Evolutionary conservation across 1,140 invertebrate genomes (phyloP).

Genomic region (Amphibalanus amphitrite): DNA sequence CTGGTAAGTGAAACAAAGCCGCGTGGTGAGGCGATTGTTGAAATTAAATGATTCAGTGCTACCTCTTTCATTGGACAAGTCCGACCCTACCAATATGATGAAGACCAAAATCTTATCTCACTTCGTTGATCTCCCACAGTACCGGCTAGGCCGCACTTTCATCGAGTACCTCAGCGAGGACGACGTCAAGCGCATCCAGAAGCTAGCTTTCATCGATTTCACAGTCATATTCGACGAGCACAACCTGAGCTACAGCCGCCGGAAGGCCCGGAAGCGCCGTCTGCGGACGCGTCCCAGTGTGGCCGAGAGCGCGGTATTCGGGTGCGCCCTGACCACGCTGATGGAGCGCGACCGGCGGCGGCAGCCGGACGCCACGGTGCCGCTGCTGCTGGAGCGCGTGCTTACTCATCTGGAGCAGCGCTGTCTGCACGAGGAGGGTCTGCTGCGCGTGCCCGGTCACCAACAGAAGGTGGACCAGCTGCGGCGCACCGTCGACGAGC

Average conservation of each 20-base stretch:
- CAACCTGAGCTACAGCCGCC: slow-evolving; percentile 31
- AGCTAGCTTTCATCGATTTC: slow-evolving; percentile 25
- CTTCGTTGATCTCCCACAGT: no score
- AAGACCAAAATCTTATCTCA: no score
- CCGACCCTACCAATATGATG: no score
- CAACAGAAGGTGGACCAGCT: slow-evolving; percentile 25
- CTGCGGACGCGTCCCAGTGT: no score
- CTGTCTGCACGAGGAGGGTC: slow-evolving; percentile 25
- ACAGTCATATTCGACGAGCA: slow-evolving; percentile 30
- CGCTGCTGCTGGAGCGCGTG: slow-evolving; percentile 19
- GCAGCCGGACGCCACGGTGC: slow-evolving; percentile 24
- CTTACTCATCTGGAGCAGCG: slow-evolving; percentile 22
- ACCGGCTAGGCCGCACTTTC: no score
- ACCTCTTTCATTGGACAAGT: no score
- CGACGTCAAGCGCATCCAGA: no score
- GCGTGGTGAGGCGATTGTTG: no score
- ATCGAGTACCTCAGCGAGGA: no score
- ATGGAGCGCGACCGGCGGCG: slow-evolving; percentile 61
- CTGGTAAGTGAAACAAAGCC: no score
- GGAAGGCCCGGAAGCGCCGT: no score
- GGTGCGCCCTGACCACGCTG: slow-evolving; percentile 57
- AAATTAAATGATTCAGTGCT: no score
- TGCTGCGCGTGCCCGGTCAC: slow-evolving; percentile 25
- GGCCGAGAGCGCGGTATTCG: slow-evolving; percentile 40
- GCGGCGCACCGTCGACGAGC: slow-evolving; percentile 25